These are phyloP conservation scores for Electrophaes corylata DNA, from an alignment of 2,888 invertebrate species.

Conservation along the genomic window DNA sequence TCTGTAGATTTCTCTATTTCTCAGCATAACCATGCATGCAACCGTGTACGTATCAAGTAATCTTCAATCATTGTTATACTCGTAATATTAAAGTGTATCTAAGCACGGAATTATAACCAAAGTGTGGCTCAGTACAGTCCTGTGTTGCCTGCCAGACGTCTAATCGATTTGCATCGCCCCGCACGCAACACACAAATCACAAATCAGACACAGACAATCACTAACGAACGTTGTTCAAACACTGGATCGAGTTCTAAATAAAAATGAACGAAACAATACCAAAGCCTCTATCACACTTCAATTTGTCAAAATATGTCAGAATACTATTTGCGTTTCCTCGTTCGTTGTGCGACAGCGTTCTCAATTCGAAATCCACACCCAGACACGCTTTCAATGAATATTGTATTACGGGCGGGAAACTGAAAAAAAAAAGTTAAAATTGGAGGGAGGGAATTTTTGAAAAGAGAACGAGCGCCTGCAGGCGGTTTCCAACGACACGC, in stretches of 20 bases:
- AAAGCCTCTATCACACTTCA: constrained; percentile 65
- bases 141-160: not conserved
- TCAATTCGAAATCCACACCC: constrained; percentile 50
- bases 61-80: too few species aligned
- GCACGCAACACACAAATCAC: constrained; percentile 67
- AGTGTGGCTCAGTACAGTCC: not conserved
- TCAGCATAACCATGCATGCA: too few species aligned
- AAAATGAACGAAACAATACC: constrained; percentile 70
- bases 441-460: constrained; percentile 44
- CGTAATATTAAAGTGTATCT: too few species aligned
- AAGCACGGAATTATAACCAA: too few species aligned
- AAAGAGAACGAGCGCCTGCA: constrained; percentile 42
- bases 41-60: too few species aligned
- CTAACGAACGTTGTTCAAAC: constrained; percentile 78
- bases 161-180: constrained; percentile 63
- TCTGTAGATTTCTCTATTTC: too few species aligned
- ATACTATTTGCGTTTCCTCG: constrained; percentile 56
- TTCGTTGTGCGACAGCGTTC: constrained; percentile 42
- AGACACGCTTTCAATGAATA: constrained; percentile 63
- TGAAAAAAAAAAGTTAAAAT: constrained; percentile 52
- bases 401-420: constrained; percentile 59
- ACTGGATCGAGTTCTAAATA: constrained; percentile 69
- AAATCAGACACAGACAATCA: constrained; percentile 73
- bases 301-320: constrained; percentile 73
- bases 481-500: constrained; percentile 43